Evolutionary conservation across 2,113 vertebrate genomes (phyloP), one percentile per base, ranked within the genome.

Genomic region (Hucho hucho): DNA sequence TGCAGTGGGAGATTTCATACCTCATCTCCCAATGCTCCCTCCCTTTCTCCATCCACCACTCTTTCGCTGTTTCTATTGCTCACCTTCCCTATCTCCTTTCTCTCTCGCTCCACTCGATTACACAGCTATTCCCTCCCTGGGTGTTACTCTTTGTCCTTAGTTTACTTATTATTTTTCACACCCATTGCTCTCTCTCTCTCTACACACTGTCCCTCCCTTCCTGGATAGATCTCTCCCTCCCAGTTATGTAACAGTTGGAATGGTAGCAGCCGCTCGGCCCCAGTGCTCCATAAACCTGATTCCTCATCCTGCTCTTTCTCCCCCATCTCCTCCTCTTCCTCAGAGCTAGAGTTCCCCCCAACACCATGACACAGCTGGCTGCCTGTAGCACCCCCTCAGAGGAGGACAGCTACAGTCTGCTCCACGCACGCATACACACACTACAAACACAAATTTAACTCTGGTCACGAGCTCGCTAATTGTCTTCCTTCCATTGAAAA

Each of bases 211-310:
- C 63, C 53, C 67, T 13, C 71, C 66, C 72, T 24, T 75, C 74
- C 70, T 70, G 47, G 12, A 70, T 11, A 20, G 59, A 28, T 72
- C 53, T 43, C 2, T 61, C 70, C 18, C 28, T 58, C 66, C 47
- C 49, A 68, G 73, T 89, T 92, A 87, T 66, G 70, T 72, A 92
- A 93, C 61, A 86, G 76, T 65, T 83, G 81, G 74, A 88, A 61
- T 84, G 77, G 77, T 79, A 78, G 77, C 77, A 74, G 80, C 75
- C 16, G n/a, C 80, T 85, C 86, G 75, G 84, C 81, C 73, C 76
- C 81, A 82, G 83, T 78, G 37, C 65, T 74, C 73, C 69, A 74
- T 64, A 79, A 65, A 32, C 66, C 81, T 1, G 53, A 56, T 56
- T 20, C 24, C 28, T 75, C 22, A 16, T 24, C 64, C 64, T 29